A percentile compares a stretch with the other conserved stretches of the same genome.
Evolutionary conservation across 2,888 invertebrate species (phyloP).

Genomic region (Tipula helvola): DNA sequence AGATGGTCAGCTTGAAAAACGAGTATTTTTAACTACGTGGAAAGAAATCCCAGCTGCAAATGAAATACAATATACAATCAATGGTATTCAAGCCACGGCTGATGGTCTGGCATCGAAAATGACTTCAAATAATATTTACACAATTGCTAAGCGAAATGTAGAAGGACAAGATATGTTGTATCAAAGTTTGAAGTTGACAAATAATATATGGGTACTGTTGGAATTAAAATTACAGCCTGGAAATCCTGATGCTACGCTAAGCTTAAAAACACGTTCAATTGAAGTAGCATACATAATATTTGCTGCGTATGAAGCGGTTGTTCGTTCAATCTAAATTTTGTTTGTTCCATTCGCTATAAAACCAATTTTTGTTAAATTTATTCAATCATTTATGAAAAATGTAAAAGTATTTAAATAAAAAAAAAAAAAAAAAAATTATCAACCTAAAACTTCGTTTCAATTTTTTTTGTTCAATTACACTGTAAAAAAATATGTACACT

Average conservation of each 20-base stretch:
- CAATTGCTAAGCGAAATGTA: conserved; percentile 95
- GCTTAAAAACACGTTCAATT: conserved; percentile 83
- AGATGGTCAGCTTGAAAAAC: conserved; percentile 95
- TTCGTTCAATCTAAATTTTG: conserved; percentile 31
- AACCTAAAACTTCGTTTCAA: too few species aligned
- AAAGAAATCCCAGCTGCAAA: conserved; percentile 98
- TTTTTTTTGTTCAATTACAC: too few species aligned
- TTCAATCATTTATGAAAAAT: not conserved
- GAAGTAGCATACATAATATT: conserved; percentile 87
- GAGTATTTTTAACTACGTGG: conserved; percentile 96
- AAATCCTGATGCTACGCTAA: conserved; percentile 80
- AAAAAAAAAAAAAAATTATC: too few species aligned
- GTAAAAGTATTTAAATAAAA: not conserved
- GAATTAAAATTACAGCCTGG: conserved; percentile 95
- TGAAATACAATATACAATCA: conserved; percentile 84
- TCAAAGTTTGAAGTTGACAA: conserved; percentile 91
- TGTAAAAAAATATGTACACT: too few species aligned
- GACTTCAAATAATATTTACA: conserved; percentile 93
- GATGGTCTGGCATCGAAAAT: conserved; percentile 90
- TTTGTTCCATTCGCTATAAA: not conserved
- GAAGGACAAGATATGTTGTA: conserved; percentile 99
- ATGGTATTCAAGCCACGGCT: conserved; percentile 63
- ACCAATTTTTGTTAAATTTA: not conserved
- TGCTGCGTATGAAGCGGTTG: conserved; percentile 79
- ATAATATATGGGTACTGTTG: conserved; percentile 93